Evolutionary conservation across 2,113 vertebrate genomes (phyloP).

Genomic region (Eolophus roseicapilla): DNA sequence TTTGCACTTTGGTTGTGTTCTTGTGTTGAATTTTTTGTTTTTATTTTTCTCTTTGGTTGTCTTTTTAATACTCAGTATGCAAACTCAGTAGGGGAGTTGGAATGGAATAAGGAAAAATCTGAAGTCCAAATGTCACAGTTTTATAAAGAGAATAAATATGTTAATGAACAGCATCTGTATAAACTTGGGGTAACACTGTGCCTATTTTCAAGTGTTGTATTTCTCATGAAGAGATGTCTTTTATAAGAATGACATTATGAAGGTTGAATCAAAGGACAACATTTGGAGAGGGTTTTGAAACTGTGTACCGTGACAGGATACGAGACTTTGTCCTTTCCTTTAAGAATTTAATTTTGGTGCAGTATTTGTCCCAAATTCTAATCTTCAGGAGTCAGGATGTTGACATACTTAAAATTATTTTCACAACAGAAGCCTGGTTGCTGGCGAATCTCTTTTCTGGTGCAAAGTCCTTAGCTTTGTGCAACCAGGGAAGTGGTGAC

Average conservation of each 20-base stretch:
- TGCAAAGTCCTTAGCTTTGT: background rate
- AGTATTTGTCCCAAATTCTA: background rate
- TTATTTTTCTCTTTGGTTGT: background rate
- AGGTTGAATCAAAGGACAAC: background rate
- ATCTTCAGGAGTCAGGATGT: rapidly evolving
- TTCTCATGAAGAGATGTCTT: background rate
- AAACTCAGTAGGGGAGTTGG: background rate
- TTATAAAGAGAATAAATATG: background rate
- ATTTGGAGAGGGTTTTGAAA: background rate
- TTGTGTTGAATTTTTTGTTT: background rate
- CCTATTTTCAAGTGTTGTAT: background rate
- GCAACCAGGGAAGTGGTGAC: background rate
- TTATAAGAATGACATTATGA: background rate
- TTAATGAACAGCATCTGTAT: slow-evolving; percentile 31
- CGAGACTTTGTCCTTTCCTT: background rate
- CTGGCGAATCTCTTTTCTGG: background rate
- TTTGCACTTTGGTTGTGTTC: background rate
- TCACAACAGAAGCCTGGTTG: background rate
- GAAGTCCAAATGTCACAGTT: slow-evolving; percentile 5
- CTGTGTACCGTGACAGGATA: background rate
- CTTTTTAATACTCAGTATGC: background rate
- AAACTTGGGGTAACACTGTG: background rate
- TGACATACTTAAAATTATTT: background rate
- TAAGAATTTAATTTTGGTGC: background rate
- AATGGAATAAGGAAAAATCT: slow-evolving; percentile 25